Evolutionary conservation across 2,888 invertebrate species (phyloP), one percentile per base, ranked within the genome.

Genomic region (Terebella lapidaria): DNA sequence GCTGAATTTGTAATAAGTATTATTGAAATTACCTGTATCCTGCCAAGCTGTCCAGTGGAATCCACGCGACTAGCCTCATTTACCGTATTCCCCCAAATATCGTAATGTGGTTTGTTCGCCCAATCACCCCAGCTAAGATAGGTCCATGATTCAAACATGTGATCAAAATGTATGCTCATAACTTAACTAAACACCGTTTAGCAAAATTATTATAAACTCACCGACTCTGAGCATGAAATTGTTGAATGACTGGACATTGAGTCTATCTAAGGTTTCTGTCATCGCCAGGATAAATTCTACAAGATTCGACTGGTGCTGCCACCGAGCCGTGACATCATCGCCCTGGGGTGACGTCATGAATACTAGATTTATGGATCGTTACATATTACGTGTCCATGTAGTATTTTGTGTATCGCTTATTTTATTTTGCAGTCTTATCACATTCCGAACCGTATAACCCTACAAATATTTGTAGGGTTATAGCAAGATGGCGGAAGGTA

Each of bases 41-140:
- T 88, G 78, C 93, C 93, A 18, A 89, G 83, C 0, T 92, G 81
- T 64, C 96, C 96, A 0, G 95, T 95, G 75, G 93, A 94, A 79
- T 97, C 96, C 96, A 97, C 96, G 61, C 95, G 84, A 0, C 94
- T 94, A 3, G 96, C 94, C 1, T 97, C 95, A 77, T 97, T 97
- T 20, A 95, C 94, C 0, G 94, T 93, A 78, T 95, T 94, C 1
- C 94, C 94, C 73, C 73, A 73, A 72, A 95, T 94, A 78, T 95
- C 94, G 75, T 94, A 95, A 80, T 94, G 94, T 0, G 94, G 94
- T 78, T 94, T 94, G 56, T 92, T 84, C 0, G 93, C 94, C 95
- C 94, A 71, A 95, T 94, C 3, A 95, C 94, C 0, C 95, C 95
- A 0, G 94, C 94, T 0, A 92, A 93, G 63, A 94, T 92, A 15